Evolutionary conservation across 2,113 vertebrate genomes (phyloP), one percentile per base, ranked within the genome.

Genomic region (Lagenorhynchus albirostris): DNA sequence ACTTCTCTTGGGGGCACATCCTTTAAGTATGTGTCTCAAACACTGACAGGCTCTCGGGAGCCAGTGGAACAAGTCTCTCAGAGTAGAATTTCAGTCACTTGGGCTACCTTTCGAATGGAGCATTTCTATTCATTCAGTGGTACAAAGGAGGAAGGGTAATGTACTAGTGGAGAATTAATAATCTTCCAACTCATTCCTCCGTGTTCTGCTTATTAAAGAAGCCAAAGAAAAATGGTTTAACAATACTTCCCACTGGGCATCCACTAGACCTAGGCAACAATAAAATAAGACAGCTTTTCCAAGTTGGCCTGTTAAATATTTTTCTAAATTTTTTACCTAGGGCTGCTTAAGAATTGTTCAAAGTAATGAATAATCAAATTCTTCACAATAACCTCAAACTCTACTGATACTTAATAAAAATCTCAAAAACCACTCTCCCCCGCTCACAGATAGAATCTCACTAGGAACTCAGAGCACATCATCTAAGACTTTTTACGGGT

Each of bases 361-460:
- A 95, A 55, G 1, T 58, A 88, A 90, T 41, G 6, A 63, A 89
- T 70, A 89, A 91, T 73, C 53, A 85, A 68, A 95, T 95, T 96
- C 73, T 82, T 83, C 88, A 44, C 71, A 95, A 85, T 50, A 70
- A 76, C n/a, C 36, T 80, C 47, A 68, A 93, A 91, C 33, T 79
- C 20, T 50, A 41, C 70, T 44, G 41, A 31, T 11, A 77, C 44
- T 53, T 53, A 79, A 53, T 79, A 13, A n/a, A n/a, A 25, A 11
- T 21, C 31, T 87, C 33, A 95, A 67, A 97, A 55, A 31, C 33
- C 36, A 67, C 18, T 62, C 36, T 55, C 21, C 31, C 7, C 3
- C 0, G 62, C 50, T 88, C n/a, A 50, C 4, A 71, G 58, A 53
- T 6, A 41, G 65, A 44, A 20, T 77, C 23, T 91, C 65, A 82